Percentiles rank a stretch among this genome's conserved stretches.
phyloP scores from a whole-genome alignment of 2,888 invertebrate species.

The Drosophila nr. perissopoda region DNA sequence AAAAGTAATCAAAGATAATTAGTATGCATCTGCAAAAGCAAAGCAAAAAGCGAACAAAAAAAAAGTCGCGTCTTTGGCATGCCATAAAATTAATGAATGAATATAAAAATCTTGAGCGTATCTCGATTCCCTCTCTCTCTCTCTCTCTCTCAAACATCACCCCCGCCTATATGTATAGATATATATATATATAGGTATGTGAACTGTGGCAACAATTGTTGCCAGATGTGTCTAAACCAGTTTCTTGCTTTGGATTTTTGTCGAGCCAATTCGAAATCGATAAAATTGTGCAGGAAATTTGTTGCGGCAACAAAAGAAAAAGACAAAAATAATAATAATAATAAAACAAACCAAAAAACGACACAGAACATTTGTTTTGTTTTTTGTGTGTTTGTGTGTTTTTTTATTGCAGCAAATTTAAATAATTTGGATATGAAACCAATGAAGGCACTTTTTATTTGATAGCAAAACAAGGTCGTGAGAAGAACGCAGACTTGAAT shows the following conservation, averaged over 20 bases:
- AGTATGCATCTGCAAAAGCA: conserved; percentile 56
- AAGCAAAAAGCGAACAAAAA: conserved; percentile 10
- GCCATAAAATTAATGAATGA: conserved; percentile 69
- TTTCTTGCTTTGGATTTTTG: conserved; percentile 46
- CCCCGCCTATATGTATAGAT: conserved; percentile 17
- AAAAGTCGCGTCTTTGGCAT: conserved; percentile 33
- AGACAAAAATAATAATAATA: neutral
- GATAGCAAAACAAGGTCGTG: conserved; percentile 7
- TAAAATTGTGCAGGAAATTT: conserved; percentile 68
- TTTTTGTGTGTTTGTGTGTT: neutral
- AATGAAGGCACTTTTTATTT: conserved; percentile 36
- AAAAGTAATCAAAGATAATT: conserved; percentile 47
- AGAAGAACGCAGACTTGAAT: no score
- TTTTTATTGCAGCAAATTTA: conserved; percentile 46
- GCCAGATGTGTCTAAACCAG: conserved; percentile 63
- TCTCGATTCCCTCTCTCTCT: neutral
- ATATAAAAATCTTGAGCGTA: conserved; percentile 44
- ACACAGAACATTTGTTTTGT: conserved; percentile 27
- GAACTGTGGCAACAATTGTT: conserved; percentile 65
- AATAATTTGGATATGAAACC: conserved; percentile 56
- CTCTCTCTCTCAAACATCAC: conserved; percentile 9
- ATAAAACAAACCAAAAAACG: conserved; percentile 3
- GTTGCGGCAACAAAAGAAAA: conserved; percentile 12
- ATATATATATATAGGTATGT: conserved; percentile 14
- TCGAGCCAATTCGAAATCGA: conserved; percentile 67